Conservation (phyloP, 2,797 vertebrate genomes). For the Hyperoplus lanceolatus region DNA sequence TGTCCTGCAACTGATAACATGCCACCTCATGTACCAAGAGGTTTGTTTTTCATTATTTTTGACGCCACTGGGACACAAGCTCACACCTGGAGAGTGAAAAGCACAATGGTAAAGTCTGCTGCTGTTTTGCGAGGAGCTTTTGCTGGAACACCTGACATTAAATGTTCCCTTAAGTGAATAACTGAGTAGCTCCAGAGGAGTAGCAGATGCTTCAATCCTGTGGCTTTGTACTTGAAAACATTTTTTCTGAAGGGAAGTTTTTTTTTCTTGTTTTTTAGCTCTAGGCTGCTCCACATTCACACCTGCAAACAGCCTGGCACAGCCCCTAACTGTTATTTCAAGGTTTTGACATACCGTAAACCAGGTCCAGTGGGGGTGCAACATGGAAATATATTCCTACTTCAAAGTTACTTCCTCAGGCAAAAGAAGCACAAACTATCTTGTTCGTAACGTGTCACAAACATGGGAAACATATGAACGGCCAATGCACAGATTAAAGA, state of each 20-base stretch:
- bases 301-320: slow-evolving; percentile 14
- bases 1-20: slow-evolving; percentile 35
- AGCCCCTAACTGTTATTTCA: slow-evolving; percentile 9
- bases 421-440: too few relatives aligned
- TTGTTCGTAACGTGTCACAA: too few relatives aligned
- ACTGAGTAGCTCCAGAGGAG: background rate
- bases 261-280: background rate
- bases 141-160: background rate
- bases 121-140: background rate
- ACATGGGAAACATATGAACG: too few relatives aligned
- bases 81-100: background rate
- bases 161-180: slow-evolving; percentile 12
- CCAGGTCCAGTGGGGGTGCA: background rate
- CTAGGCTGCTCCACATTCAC: slow-evolving; percentile 24
- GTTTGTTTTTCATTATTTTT: slow-evolving; percentile 43
- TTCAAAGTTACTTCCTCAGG: background rate
- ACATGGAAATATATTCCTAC: background rate
- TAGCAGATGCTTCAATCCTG: background rate
- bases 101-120: background rate
- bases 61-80: background rate
- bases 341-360: background rate
- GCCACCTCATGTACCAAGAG: background rate
- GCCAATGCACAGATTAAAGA: too few relatives aligned
- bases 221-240: slow-evolving; percentile 4
- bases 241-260: slow-evolving; percentile 17